Percentiles rank a stretch among this genome's conserved stretches.
Conservation (phyloP, 2,113 vertebrate species). For the Synchiropus splendidus region DNA sequence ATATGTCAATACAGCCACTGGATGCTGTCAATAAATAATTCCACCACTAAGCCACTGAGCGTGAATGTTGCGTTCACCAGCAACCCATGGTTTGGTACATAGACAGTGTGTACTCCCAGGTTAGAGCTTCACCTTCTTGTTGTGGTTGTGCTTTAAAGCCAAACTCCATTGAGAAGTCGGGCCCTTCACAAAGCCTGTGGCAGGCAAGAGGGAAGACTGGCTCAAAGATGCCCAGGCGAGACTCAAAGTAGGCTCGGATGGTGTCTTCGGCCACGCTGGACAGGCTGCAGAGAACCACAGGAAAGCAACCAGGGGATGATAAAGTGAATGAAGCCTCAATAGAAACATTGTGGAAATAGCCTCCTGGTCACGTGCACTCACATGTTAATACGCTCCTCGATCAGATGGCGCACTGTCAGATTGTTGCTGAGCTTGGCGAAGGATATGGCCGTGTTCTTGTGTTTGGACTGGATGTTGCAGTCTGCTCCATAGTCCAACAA, state of each 20-base stretch:
- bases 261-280: slow-evolving; percentile 85
- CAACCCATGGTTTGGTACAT: too few relatives aligned
- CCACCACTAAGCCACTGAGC: too few relatives aligned
- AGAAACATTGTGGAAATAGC: too few relatives aligned
- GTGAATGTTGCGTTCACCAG: too few relatives aligned
- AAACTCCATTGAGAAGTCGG: slow-evolving; percentile 87
- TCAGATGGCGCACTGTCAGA: slow-evolving; percentile 76
- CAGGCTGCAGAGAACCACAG: slow-evolving; percentile 58
- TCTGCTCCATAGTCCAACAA: slow-evolving; percentile 90
- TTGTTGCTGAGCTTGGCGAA: slow-evolving; percentile 90
- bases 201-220: slow-evolving; percentile 86
- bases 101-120: too few relatives aligned
- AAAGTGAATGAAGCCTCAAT: too few relatives aligned
- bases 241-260: slow-evolving; percentile 85
- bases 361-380: slow-evolving; percentile 58
- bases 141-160: slow-evolving; percentile 77
- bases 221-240: slow-evolving; percentile 79
- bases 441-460: slow-evolving; percentile 82
- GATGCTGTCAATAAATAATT: too few relatives aligned
- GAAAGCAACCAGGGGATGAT: neutral
- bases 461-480: slow-evolving; percentile 89
- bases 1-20: too few relatives aligned
- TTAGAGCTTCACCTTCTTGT: slow-evolving; percentile 72
- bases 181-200: slow-evolving; percentile 89
- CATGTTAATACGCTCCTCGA: slow-evolving; percentile 81